Evolutionary conservation across 2,797 vertebrate species (phyloP).

Genomic region (Cephalopachus bancanus): DNA sequence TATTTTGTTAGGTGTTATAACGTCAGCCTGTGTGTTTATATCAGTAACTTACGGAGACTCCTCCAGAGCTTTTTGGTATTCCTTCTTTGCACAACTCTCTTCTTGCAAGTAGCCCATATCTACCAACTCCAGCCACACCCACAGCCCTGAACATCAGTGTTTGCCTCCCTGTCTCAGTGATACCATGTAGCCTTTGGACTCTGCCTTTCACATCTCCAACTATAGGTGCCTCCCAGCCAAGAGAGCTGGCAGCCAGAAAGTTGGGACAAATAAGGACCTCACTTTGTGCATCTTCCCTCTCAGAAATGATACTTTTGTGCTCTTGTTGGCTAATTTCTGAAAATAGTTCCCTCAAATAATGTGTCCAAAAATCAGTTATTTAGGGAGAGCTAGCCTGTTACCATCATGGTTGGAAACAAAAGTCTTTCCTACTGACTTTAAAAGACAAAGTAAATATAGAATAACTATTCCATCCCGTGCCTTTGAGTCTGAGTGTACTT

Average conservation of each 20-base stretch:
- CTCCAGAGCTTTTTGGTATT: not conserved
- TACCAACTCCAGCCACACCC: not conserved
- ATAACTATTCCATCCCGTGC: not conserved
- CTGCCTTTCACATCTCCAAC: not conserved
- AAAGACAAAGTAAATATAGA: slow-evolving; percentile 51
- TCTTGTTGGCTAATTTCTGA: slow-evolving; percentile 39
- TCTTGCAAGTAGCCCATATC: not conserved
- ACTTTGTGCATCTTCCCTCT: not conserved
- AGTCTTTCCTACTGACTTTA: not conserved
- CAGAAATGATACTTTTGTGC: not conserved
- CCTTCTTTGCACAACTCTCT: not conserved
- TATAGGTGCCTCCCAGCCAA: not conserved
- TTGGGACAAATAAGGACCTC: not conserved
- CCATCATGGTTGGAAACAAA: slow-evolving; percentile 27
- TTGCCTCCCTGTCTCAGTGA: not conserved
- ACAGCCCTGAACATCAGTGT: not conserved
- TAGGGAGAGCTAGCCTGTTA: not conserved
- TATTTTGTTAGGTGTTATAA: too few relatives aligned
- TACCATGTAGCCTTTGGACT: not conserved
- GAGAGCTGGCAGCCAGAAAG: not conserved
- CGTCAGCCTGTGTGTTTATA: not conserved
- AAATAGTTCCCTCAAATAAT: slow-evolving; percentile 21
- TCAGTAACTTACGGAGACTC: not conserved
- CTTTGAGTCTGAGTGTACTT: not conserved
- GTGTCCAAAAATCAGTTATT: not conserved